Base-by-base conservation (phyloP, 2,113 vertebrate species). In the Terrapene triunguis region DNA sequence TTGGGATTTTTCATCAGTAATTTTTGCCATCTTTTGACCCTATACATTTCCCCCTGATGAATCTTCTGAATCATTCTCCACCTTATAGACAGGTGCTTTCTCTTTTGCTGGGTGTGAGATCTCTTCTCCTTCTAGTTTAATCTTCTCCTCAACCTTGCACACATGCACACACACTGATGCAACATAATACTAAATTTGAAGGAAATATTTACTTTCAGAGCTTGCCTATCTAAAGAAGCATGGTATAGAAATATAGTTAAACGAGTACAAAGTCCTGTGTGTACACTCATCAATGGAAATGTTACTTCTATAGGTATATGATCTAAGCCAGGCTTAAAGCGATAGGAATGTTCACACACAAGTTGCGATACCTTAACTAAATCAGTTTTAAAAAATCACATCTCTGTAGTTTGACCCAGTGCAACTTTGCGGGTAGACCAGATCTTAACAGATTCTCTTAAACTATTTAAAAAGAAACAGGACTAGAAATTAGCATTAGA, bases 61-160 rank as follows among this genome's bases (percentile, higher is more conserved):
- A 22, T 99, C 98, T 19, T 98, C 98, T 10, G 98, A 96, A 25
- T 98, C 99, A 29, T 98, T 99, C 19, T 97, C 97, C 0, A 8
- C 88, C 96, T 98, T 90, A 96, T 95, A 81, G 90, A 97, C 22
- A 89, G 98, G 82, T 22, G 97, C 98, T 81, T 99, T 99, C 89
- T 99, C 99, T 74, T 97, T 96, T 55, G 98, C 96, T 0, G 95
- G 98, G 21, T 98, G 98, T 0, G 97, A 89, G 17, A 98, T 97
- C 91, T 99, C 99, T 85, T 99, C 99, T 32, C 96, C 97, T 44
- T 98, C 98, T 2, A 98, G 98, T 89, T 99, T 99, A 44, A 98
- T 89, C 96, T 99, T 99, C 83, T 99, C 99, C 86, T 99, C 99
- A 3, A 99, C 99, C 94, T 99, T 99, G 32, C 94, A 51, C 53